These are phyloP conservation scores for Geococcyx californianus DNA, from an alignment of 2,113 vertebrate species.

Conservation along the genomic window DNA sequence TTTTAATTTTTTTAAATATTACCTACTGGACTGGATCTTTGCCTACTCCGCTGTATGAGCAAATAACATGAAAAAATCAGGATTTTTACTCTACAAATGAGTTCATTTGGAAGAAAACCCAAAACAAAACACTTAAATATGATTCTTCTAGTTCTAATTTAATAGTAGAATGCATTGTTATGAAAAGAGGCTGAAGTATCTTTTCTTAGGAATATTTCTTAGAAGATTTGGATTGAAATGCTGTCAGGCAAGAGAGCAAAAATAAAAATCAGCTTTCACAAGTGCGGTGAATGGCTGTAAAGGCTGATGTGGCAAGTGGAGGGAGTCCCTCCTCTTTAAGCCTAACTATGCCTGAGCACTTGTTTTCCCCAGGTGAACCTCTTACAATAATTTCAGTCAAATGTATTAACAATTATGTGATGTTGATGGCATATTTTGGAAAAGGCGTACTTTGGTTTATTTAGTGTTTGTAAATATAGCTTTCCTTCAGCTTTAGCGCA, in stretches of 20 bases:
- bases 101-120: not conserved
- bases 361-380: not conserved
- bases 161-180: not conserved
- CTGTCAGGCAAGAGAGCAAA: not conserved
- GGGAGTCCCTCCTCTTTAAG: not conserved
- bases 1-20: not conserved
- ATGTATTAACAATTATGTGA: rapidly evolving
- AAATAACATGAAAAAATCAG: not conserved
- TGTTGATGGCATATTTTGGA: not conserved
- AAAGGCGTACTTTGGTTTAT: not conserved
- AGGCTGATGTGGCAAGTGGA: not conserved
- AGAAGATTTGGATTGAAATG: not conserved
- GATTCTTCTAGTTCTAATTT: not conserved
- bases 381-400: not conserved
- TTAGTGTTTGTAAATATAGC: not conserved
- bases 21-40: not conserved
- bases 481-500: not conserved
- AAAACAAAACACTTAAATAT: rapidly evolving
- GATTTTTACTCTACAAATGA: rapidly evolving
- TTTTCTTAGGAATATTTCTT: not conserved
- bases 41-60: not conserved
- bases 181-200: not conserved
- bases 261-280: not conserved
- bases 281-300: not conserved
- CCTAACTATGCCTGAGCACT: not conserved